Evolutionary conservation across 2,888 invertebrate species (phyloP), one percentile per base, ranked within the genome.

Genomic region (Panzeria rudis): DNA sequence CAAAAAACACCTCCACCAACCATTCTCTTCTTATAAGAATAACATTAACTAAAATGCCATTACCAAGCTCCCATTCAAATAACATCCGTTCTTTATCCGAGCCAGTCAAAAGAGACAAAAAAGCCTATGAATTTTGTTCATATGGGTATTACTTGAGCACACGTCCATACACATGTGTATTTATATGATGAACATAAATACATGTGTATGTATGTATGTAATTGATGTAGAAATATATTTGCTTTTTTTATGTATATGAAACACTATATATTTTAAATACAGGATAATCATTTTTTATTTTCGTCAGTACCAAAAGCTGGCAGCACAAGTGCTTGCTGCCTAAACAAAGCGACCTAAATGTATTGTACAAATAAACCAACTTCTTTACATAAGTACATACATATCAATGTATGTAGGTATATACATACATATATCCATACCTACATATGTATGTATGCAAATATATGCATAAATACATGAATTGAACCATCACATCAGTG

Each of bases 271-370:
- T 73, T 84, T 77, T 75, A 82, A 76, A 85, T 83, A 88, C 88
- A 89, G 91, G 92, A 91, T 92, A 90, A 92, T 91, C 90, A 92
- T 92, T 91, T 92, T 92, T 92, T 92, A 91, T 91, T 90, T 91
- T 90, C 90, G 89, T 89, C 88, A 88, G 89, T 88, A 89, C 86
- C 89, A 86, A 89, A 89, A 90, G 89, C 90, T 86, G 84, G 85
- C 86, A 76, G 64, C 66, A 88, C 88, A 88, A 89, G 88, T 83
- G 87, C 41, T 86, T 81, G 77, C 86, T 69, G 83, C 69, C 78
- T 83, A 66, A 84, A 73, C 66, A 75, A 81, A 66, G 61, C 86
- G 83, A 83, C 86, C 83, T 82, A 80, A 72, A 79, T 83, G 75
- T 79, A 56, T 80, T 64, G 38, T 35, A 59, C 47, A 64, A n/a